These are phyloP conservation scores for Tigriopus japonicus DNA, from an alignment of 1,140 invertebrate genomes.

Conservation along the genomic window DNA sequence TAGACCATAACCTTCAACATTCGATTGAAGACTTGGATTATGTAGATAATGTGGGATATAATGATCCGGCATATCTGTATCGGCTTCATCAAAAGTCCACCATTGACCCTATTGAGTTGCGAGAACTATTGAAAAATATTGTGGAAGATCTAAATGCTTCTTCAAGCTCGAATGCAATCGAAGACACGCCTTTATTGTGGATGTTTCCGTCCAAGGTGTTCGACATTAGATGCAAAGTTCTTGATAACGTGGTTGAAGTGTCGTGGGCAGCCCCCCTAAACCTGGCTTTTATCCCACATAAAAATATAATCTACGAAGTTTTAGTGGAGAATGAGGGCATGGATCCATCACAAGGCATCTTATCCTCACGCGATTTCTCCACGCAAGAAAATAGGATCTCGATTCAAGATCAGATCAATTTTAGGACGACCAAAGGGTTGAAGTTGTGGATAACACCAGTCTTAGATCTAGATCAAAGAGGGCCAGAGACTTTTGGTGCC, in stretches of 20 bases:
- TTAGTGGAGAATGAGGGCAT: neutral
- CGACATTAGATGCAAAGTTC: neutral
- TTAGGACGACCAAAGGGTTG: no score
- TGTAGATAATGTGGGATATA: neutral
- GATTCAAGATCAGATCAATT: no score
- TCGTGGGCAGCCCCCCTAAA: neutral
- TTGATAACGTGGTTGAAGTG: neutral
- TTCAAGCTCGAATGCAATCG: neutral
- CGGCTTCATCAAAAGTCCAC: neutral
- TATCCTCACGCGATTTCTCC: no score
- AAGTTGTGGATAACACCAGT: no score
- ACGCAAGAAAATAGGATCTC: no score
- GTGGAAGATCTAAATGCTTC: neutral
- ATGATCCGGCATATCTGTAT: neutral
- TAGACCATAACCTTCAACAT: neutral
- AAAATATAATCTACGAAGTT: neutral
- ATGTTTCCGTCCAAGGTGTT: neutral
- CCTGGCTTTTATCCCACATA: neutral
- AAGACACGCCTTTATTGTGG: neutral
- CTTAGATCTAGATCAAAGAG: no score
- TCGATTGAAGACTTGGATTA: neutral
- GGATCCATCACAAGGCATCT: no score
- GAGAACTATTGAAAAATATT: neutral
- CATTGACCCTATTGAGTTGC: neutral
- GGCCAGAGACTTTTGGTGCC: no score